These are phyloP conservation scores for Thereva unica DNA, from an alignment of 2,888 invertebrate genomes.

Conservation along the genomic window DNA sequence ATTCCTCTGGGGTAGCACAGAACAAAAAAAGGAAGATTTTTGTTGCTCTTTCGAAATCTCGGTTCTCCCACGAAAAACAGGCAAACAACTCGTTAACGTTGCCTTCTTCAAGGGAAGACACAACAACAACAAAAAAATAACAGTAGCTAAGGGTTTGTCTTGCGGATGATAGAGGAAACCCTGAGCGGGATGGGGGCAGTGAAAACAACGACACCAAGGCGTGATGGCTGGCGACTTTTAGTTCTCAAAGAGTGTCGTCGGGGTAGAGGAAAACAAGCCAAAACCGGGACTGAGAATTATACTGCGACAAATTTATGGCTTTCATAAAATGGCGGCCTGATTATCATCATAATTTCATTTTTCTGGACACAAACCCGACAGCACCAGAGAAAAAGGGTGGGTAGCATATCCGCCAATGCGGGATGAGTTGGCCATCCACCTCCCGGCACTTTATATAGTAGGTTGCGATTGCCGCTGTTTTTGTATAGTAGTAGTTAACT, in stretches of 20 bases:
- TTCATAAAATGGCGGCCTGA: conserved; percentile 32
- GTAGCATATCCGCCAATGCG: too few relatives aligned
- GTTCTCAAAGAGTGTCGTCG: not conserved
- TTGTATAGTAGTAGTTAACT: too few relatives aligned
- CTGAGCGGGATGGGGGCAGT: not conserved
- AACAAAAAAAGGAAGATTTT: conserved; percentile 9
- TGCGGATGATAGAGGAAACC: not conserved
- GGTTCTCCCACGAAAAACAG: conserved; percentile 11
- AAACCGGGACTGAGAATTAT: conserved; percentile 33
- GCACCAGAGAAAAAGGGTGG: not conserved
- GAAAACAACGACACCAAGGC: conserved; percentile 17
- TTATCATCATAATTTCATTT: conserved; percentile 34
- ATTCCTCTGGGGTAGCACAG: not conserved
- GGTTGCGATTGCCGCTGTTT: too few relatives aligned
- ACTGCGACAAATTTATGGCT: conserved; percentile 34
- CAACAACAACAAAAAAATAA: not conserved
- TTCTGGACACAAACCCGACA: conserved; percentile 29
- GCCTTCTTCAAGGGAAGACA: conserved; percentile 17
- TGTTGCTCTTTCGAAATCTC: conserved; percentile 2
- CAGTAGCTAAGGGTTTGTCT: too few relatives aligned
- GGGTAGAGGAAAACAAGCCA: conserved; percentile 27
- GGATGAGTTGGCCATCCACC: too few relatives aligned
- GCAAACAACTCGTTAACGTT: conserved; percentile 17
- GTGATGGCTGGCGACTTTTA: conserved; percentile 16
- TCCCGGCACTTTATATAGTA: too few relatives aligned